Evolutionary conservation across 1,140 invertebrate species (phyloP).

Genomic region (Homalodisca vitripennis): DNA sequence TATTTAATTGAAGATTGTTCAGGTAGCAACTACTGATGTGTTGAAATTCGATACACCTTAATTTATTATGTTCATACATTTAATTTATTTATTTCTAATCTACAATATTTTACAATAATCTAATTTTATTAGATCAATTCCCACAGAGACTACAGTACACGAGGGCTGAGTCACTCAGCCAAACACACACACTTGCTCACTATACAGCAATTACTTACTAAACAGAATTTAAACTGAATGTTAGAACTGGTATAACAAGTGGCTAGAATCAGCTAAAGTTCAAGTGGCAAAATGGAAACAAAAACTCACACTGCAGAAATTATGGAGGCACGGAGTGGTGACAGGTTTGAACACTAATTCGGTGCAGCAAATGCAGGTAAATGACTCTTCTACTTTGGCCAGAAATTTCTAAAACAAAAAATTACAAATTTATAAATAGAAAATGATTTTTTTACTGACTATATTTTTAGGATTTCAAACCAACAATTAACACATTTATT

Average conservation of each 20-base stretch:
- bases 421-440: conserved; percentile 32
- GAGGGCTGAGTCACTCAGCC: not conserved
- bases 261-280: no score
- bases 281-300: not conserved
- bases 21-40: no score
- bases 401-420: conserved; percentile 58
- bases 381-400: conserved; percentile 62
- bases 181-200: not conserved
- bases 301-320: conserved; percentile 66
- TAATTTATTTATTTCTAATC: no score
- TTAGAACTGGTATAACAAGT: not conserved
- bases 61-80: no score
- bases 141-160: not conserved
- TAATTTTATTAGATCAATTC: no score
- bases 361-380: conserved; percentile 80
- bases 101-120: no score
- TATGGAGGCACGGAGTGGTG: conserved; percentile 74
- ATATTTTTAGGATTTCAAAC: conserved; percentile 42
- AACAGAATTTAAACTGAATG: not conserved
- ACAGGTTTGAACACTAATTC: conserved; percentile 70
- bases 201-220: not conserved
- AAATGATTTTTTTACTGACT: conserved; percentile 4
- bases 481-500: no score
- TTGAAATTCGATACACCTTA: no score
- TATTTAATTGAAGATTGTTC: no score